Evolutionary conservation across 1,140 invertebrate species (phyloP), one percentile per base, ranked within the genome.

Genomic region (Pogonomyrmex californicus): DNA sequence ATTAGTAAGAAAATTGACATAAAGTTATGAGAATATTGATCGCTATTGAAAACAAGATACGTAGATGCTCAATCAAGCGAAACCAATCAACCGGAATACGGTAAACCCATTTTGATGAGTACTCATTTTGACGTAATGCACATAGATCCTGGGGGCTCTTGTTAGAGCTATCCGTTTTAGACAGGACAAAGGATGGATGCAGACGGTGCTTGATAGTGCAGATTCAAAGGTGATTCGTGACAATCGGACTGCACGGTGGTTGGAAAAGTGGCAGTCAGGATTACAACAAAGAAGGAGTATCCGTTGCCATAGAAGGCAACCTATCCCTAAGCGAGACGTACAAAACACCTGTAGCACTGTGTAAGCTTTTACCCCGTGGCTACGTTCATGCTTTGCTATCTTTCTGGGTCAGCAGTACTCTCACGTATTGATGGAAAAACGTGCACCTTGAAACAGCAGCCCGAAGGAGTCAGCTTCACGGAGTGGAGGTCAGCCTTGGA

Each of bases 321-420:
- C n/a, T 38, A 62, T 10, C n/a, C 12, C 0, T 17, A 49, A 63
- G 49, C 49, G 41, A 60, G 9, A 36, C n/a, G 30, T 79, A 81
- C 41, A 30, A n/a, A 77, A 77, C 76, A 89, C 88, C 88, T 89
- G 88, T 89, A 79, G 82, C 88, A 58, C 60, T 51, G 10, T 51
- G 10, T 73, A 85, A 78, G 30, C 79, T 68, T 76, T 77, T 4
- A 23, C 51, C 14, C 36, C 10, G 12, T 44, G 12, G 9, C n/a
- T n/a, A 51, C 65, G 47, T 73, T 62, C 47, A 49, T 71, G 33
- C 54, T 41, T 60, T 12, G 23, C 33, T n/a, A 14, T 54, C 7
- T 2, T 44, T 33, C 33, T 49, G 68, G 71, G 41, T 83, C 68
- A 56, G 14, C 17, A 47, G 54, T 47, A 30, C 54, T 41, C 4